These are phyloP conservation scores for Macrophya annulata DNA, from an alignment of 2,888 invertebrate genomes.

Conservation along the genomic window DNA sequence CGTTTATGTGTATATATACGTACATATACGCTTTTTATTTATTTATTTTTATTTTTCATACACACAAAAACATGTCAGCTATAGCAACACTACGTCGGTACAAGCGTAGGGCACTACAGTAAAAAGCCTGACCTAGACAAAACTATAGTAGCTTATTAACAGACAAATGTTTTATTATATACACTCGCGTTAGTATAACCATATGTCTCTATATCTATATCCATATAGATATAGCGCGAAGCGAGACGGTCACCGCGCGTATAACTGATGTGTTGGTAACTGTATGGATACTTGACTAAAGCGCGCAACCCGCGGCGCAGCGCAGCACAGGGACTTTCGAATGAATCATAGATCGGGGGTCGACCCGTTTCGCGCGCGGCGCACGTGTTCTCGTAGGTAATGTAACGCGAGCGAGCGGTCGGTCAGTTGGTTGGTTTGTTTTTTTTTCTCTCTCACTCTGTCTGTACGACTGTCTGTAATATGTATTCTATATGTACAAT, in stretches of 20 bases:
- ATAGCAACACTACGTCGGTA: neutral
- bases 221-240: neutral
- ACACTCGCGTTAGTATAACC: neutral
- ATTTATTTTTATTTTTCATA: neutral
- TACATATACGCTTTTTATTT: neutral
- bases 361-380: constrained; percentile 32
- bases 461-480: no score
- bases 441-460: no score
- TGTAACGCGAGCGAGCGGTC: neutral
- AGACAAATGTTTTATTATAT: neutral
- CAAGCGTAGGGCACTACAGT: no score
- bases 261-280: neutral
- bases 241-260: neutral
- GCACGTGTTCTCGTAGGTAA: constrained; percentile 36
- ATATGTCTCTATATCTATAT: neutral
- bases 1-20: neutral
- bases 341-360: constrained; percentile 53
- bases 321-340: constrained; percentile 36
- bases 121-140: constrained; percentile 48
- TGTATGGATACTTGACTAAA: neutral
- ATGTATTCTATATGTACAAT: no score
- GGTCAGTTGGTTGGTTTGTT: no score
- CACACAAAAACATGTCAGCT: neutral
- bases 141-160: neutral
- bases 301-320: neutral